These are phyloP conservation scores for Lophura nycthemera DNA, from an alignment of 2,113 vertebrate genomes.

Conservation along the genomic window DNA sequence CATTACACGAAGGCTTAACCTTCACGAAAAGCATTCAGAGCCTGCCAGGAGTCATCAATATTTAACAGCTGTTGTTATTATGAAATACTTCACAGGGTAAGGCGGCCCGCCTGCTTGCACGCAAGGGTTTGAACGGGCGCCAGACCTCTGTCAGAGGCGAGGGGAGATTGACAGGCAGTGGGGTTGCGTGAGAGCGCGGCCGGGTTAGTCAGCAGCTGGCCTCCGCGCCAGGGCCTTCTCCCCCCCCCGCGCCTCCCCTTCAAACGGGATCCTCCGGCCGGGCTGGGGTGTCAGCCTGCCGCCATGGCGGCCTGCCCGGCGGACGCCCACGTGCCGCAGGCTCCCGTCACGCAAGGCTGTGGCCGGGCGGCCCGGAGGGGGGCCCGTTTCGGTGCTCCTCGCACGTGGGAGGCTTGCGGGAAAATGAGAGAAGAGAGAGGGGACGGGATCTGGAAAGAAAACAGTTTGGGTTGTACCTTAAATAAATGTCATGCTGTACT, in stretches of 20 bases:
- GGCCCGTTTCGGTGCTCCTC: neutral
- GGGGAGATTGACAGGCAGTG: conserved; percentile 88
- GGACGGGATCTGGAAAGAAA: conserved; percentile 24
- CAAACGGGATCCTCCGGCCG: conserved; percentile 78
- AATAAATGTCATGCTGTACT: conserved; percentile 65
- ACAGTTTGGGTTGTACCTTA: conserved; percentile 41
- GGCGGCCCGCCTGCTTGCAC: conserved; percentile 90
- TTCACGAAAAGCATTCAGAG: conserved; percentile 85
- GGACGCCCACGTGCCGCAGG: conserved; percentile 54
- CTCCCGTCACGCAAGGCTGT: conserved; percentile 81
- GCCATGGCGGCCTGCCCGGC: conserved; percentile 74
- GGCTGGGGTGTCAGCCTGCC: conserved; percentile 51
- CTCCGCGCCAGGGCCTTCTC: conserved; percentile 60
- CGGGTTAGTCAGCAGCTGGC: conserved; percentile 84
- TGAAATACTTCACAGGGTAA: conserved; percentile 94
- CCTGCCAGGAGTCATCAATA: conserved; percentile 95
- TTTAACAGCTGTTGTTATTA: conserved; percentile 99
- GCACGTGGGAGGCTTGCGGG: neutral
- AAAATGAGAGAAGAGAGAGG: neutral
- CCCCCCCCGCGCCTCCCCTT: conserved; percentile 53
- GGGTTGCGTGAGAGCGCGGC: conserved; percentile 90
- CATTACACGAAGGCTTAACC: conserved; percentile 90
- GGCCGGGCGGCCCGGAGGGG: neutral
- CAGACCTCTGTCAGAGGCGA: conserved; percentile 86
- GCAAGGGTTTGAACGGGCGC: conserved; percentile 88